Evolutionary conservation across 2,888 invertebrate species (phyloP).

Genomic region (Drosophila planitibia): DNA sequence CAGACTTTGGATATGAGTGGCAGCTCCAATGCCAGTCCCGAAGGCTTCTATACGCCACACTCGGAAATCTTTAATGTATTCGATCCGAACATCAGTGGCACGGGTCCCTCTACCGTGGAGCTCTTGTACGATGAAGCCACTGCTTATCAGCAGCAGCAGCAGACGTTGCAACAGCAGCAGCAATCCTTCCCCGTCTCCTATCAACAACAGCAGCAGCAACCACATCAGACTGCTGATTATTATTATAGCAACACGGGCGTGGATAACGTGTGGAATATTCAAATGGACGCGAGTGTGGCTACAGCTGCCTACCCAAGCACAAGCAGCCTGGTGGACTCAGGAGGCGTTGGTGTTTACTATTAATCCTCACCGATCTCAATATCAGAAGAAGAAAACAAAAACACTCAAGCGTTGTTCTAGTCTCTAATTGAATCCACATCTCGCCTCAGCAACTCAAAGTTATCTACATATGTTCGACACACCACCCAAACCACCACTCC

Average conservation of each 20-base stretch:
- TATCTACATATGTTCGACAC: slow-evolving; percentile 25
- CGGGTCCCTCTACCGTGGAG: slow-evolving; percentile 49
- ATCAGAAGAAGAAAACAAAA: background rate
- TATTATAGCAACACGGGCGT: slow-evolving; percentile 84
- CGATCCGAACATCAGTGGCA: slow-evolving; percentile 61
- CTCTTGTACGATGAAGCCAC: slow-evolving; percentile 62
- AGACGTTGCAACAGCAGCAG: slow-evolving; percentile 39
- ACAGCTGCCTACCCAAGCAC: slow-evolving; percentile 49
- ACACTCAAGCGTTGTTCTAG: slow-evolving; percentile 83
- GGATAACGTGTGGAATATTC: slow-evolving; percentile 84
- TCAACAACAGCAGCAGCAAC: slow-evolving; percentile 53
- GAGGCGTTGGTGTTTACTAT: slow-evolving; percentile 62
- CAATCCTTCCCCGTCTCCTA: slow-evolving; percentile 45
- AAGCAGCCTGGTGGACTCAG: slow-evolving; percentile 35
- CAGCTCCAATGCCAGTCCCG: slow-evolving; percentile 36
- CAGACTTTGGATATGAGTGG: slow-evolving; percentile 51
- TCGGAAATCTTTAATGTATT: slow-evolving; percentile 81
- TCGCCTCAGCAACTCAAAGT: slow-evolving; percentile 30
- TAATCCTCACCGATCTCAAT: slow-evolving; percentile 56
- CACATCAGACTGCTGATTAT: slow-evolving; percentile 74
- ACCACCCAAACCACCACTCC: background rate
- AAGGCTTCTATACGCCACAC: slow-evolving; percentile 64
- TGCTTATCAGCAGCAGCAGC: slow-evolving; percentile 63
- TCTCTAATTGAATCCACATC: slow-evolving; percentile 69
- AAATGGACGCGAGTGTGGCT: slow-evolving; percentile 71